Base-by-base conservation (phyloP, 2,113 vertebrate genomes). In the Sylvietta virens region DNA sequence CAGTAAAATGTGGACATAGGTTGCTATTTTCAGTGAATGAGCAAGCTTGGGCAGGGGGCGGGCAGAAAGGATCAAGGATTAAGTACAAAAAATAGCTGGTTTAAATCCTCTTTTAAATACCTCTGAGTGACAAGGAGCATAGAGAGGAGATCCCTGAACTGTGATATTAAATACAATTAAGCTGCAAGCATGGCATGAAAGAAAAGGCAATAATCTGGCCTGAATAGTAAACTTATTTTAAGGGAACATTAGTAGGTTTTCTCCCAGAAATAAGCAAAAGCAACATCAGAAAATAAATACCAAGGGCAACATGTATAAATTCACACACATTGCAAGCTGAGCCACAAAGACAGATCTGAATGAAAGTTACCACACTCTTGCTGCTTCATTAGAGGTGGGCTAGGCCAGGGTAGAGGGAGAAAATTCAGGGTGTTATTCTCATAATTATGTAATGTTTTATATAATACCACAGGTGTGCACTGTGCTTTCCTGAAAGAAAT, bases 51-150 rank as follows among this genome's bases (percentile, higher is more conserved):
- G 48, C 6, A 67, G 80, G 86, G 2, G 20, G 65, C 28, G 35
- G 79, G 82, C 66, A 90, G 77, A 86, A 91, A 31, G 85, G 92
- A 95, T 93, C 93, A 95, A 92, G 94, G 92, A 95, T 94, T 96
- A 94, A 94, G 67, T 81, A 96, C 74, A 84, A 84, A 95, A 88
- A 71, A 84, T 67, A 94, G 86, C 44, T 16, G 7, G 50, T 90
- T 95, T 61, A 89, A 87, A 96, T 94, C 90, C 92, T 93, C 86
- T 93, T 95, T 80, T 93, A 96, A 92, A 97, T 60, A 88, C 56
- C 77, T 69, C 66, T 80, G 84, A 97, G 70, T 84, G 81, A 88
- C 86, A 95, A 66, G 74, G 35, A 87, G 77, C 60, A 89, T 88
- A 82, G 83, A 92, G 57, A 77, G 76, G 56, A 78, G 84, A 91